phyloP scores from a whole-genome alignment of 1,140 invertebrate genomes.

The Drosophila pruinosa region DNA sequence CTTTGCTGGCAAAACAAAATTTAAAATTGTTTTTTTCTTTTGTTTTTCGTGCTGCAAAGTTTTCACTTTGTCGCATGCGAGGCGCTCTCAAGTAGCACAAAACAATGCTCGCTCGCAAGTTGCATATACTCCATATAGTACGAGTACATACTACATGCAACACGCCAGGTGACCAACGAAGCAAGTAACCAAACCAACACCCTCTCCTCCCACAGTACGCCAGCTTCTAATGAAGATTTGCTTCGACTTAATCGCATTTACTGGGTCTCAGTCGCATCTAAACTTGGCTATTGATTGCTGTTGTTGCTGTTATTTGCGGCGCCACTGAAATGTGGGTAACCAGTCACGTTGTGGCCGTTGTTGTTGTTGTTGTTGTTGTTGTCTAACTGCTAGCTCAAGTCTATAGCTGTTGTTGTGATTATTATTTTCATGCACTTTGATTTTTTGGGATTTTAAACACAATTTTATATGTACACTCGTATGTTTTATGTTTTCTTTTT shows the following conservation, averaged over 20 bases:
- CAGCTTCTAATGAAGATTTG: slow-evolving; percentile 49
- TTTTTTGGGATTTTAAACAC: slow-evolving; percentile 82
- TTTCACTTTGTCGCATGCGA: slow-evolving; percentile 76
- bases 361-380: slow-evolving; percentile 38
- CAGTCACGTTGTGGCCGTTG: slow-evolving; percentile 45
- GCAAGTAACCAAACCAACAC: slow-evolving; percentile 43
- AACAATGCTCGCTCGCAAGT: slow-evolving; percentile 7
- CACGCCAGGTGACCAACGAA: slow-evolving; percentile 59
- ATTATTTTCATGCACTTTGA: slow-evolving; percentile 83
- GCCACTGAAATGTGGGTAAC: slow-evolving; percentile 76
- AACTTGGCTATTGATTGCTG: slow-evolving; percentile 35
- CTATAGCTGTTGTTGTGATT: slow-evolving; percentile 58
- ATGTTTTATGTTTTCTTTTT: slow-evolving; percentile 67
- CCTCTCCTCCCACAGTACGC: neutral
- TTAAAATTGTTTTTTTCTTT: neutral
- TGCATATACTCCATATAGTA: slow-evolving; percentile 7
- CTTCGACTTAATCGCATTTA: slow-evolving; percentile 58
- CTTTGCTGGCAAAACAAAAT: neutral
- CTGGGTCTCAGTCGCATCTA: slow-evolving; percentile 39
- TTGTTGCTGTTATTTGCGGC: slow-evolving; percentile 44
- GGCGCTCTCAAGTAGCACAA: slow-evolving; percentile 66
- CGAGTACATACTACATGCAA: slow-evolving; percentile 57
- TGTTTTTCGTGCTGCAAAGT: slow-evolving; percentile 40
- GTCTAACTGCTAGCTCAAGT: slow-evolving; percentile 54
- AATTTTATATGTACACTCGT: slow-evolving; percentile 22